Base-by-base conservation (phyloP, 2,888 invertebrate genomes). In the Melanostoma scalare region DNA sequence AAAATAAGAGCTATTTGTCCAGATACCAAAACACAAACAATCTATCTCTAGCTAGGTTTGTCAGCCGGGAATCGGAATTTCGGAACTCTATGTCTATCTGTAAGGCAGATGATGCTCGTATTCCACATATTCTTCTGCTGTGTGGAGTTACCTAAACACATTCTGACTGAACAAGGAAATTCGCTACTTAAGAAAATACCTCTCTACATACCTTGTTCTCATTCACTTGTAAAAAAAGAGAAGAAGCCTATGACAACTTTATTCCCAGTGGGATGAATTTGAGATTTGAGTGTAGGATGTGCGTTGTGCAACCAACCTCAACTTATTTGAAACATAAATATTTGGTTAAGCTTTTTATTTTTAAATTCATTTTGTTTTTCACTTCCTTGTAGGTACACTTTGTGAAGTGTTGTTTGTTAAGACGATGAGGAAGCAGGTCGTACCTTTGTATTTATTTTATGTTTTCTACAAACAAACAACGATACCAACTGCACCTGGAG, bases 401-500 rank as follows among this genome's bases (percentile, higher is more conserved):
- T 6, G 2, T 10, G 1, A 55, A 10, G 53, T 36, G 35, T 40
- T 52, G 42, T 63, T 20, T 50, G 20, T 52, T 42, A 56, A 50
- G 52, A n/a, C 6, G 20, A 50, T 31, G 60, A 38, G 42, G 56
- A 56, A 69, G 68, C 58, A 58, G 35, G 53, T 52, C 52, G 52
- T 71, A 36, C 3, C 4, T 20, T 20, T 9, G 38, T 35, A 4
- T 46, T 58, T 10, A 8, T 40, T 36, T 30, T 6, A 56, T 58
- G 63, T 55, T 77, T 58, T 73, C 72, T 68, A 5, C 48, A 40
- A 78, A 73, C 77, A 77, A 68, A 20, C 20, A 61, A 77, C 73
- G 82, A 56, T 68, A 53, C 77, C 82, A 82, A 77, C 77, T 78
- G 77, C 73, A 82, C 77, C 82, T 77, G 79, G 46, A 60, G 4